Evolutionary conservation across 2,113 vertebrate genomes (phyloP), one percentile per base, ranked within the genome.

Genomic region (Pelmatolapia mariae): DNA sequence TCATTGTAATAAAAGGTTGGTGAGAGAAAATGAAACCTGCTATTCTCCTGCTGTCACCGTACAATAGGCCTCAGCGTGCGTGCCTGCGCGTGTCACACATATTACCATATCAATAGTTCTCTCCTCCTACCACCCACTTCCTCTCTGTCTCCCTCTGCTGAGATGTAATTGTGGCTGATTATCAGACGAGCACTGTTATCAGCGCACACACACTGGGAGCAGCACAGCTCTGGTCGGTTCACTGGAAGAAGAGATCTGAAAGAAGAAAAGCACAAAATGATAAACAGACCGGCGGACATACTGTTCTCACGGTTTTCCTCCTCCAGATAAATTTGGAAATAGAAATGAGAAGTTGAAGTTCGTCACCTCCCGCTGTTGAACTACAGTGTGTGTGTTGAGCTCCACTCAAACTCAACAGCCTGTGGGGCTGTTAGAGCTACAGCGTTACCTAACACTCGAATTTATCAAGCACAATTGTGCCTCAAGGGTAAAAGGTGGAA

Each of bases 61-160:
- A 81, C 54, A 50, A 13, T 18, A 24, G 52, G 80, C 61, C 26
- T 83, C 33, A 10, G 26, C 11, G n/a, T 22, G 59, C 66, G 18
- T 38, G 85, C 52, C 47, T 36, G 66, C 54, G 47, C 36, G 36
- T 45, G 19, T 4, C n/a, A 61, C 76, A 57, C n/a, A 89, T 68
- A 94, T 94, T 94, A 91, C 71, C 92, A 94, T 94, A 86, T 93
- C 85, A 94, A 94, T 93, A 84, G 83, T 79, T 73, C 38, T 87
- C 78, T 89, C 85, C 86, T 82, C 87, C 87, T 82, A 85, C 87
- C 92, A 81, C 89, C 93, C 88, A 92, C 92, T 68, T 80, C 86
- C 29, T 52, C 87, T 84, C 90, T 71, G 26, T 84, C 54, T 78
- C 76, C 84, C 82, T 91, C 85, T 89, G 89, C 53, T 78, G 79